Conservation (phyloP, 53 echinoderm and acorn worm species). For the Patiria pectinifera region DNA sequence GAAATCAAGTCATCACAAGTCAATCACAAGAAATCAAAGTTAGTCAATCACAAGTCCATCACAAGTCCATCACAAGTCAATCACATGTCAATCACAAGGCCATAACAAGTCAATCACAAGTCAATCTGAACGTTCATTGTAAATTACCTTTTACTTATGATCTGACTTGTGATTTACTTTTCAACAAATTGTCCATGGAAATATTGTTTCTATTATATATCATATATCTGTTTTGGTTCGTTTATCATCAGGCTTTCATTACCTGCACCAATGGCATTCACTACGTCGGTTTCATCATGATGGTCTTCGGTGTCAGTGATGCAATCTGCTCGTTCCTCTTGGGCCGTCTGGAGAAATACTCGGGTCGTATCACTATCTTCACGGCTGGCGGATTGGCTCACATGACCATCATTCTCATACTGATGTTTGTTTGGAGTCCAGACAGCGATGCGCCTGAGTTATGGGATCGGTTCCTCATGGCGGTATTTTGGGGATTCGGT, state of each 20-base stretch:
- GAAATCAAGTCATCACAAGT: too few species aligned
- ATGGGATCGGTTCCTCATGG: constrained; percentile 74
- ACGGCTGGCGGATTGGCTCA: constrained; percentile 64
- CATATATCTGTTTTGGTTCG: background rate
- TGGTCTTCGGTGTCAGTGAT: constrained; percentile 69
- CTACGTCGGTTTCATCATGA: constrained; percentile 78
- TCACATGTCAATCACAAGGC: background rate
- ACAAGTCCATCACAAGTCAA: background rate
- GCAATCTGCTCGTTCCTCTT: constrained; percentile 69
- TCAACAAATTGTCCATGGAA: too few species aligned
- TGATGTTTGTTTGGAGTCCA: constrained; percentile 58
- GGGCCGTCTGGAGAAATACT: constrained; percentile 74
- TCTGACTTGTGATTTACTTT: too few species aligned
- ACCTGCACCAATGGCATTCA: constrained; percentile 72
- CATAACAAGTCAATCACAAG: too few species aligned
- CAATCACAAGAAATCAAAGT: background rate
- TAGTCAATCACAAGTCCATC: too few species aligned
- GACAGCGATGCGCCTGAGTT: background rate
- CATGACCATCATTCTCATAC: constrained; percentile 49
- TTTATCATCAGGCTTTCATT: constrained; percentile 58
- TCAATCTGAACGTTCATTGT: too few species aligned
- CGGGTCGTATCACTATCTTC: constrained; percentile 67
- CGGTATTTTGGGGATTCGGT: constrained; percentile 84
- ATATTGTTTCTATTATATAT: background rate
- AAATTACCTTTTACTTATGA: too few species aligned